Evolutionary conservation across 2,113 vertebrate genomes (phyloP).

Genomic region (Chunga burmeisteri): DNA sequence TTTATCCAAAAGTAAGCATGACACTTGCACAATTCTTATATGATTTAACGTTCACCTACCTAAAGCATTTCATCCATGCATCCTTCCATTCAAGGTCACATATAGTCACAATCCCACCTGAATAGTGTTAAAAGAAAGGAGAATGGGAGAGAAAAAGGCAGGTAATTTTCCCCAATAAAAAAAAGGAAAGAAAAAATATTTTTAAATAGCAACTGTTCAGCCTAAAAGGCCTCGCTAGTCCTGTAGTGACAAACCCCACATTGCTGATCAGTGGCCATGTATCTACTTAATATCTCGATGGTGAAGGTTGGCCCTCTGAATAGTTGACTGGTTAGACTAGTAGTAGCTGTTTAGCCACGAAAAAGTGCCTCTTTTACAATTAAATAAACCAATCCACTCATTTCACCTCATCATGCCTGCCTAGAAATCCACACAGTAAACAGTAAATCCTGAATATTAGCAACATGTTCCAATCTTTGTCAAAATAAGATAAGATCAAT

Average conservation of each 20-base stretch:
- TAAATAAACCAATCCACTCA: not conserved
- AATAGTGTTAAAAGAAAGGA: not conserved
- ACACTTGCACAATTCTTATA: not conserved
- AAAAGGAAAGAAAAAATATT: not conserved
- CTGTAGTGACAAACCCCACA: not conserved
- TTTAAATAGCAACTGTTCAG: not conserved
- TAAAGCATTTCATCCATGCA: not conserved
- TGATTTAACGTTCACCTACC: not conserved
- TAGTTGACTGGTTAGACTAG: not conserved
- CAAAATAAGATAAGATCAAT: not conserved
- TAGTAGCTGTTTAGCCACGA: not conserved
- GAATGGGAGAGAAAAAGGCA: not conserved
- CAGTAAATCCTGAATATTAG: not conserved
- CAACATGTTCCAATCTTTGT: not conserved
- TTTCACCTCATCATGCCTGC: not conserved
- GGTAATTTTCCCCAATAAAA: not conserved
- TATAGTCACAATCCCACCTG: not conserved
- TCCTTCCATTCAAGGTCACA: not conserved
- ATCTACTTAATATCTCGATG: not conserved
- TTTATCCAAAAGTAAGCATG: not conserved
- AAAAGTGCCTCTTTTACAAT: not conserved
- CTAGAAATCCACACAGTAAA: not conserved
- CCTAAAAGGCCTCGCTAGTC: not conserved
- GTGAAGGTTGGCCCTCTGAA: not conserved
- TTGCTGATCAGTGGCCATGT: not conserved